A percentile compares a stretch with the other conserved stretches of the same genome.
These are phyloP conservation scores for Bos taurus DNA, from an alignment of 2,113 vertebrate genomes.

Conservation along the genomic window DNA sequence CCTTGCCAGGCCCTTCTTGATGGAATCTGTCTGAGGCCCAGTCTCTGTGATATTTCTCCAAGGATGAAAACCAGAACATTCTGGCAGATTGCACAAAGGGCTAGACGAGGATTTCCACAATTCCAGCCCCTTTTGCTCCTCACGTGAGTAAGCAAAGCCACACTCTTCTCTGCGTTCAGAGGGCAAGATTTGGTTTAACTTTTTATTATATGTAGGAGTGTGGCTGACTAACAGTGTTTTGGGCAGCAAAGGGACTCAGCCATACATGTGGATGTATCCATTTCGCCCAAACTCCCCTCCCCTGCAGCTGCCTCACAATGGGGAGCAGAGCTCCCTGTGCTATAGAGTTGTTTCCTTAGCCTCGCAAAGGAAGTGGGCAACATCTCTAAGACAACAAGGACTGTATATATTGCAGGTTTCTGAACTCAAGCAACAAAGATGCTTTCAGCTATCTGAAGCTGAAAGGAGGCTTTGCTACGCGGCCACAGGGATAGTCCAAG, in stretches of 20 bases:
- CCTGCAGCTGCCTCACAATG: background rate
- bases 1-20: background rate
- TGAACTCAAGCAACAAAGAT: background rate
- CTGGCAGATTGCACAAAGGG: background rate
- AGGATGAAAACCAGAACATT: background rate
- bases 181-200: background rate
- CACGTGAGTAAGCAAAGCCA: rapidly evolving
- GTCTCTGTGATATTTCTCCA: background rate
- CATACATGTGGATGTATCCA: rapidly evolving
- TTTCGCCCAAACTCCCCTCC: background rate
- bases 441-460: background rate
- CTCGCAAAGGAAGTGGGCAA: background rate
- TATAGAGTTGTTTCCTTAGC: background rate
- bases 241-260: background rate
- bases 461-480: background rate
- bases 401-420: background rate
- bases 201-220: background rate
- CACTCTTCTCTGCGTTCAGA: background rate
- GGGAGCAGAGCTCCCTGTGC: rapidly evolving
- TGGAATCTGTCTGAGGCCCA: background rate
- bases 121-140: background rate
- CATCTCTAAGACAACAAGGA: background rate
- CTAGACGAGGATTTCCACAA: background rate
- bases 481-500: background rate
- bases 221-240: background rate